These are phyloP conservation scores for Xenopus petersii DNA, from an alignment of 2,797 vertebrate species.

Conservation along the genomic window DNA sequence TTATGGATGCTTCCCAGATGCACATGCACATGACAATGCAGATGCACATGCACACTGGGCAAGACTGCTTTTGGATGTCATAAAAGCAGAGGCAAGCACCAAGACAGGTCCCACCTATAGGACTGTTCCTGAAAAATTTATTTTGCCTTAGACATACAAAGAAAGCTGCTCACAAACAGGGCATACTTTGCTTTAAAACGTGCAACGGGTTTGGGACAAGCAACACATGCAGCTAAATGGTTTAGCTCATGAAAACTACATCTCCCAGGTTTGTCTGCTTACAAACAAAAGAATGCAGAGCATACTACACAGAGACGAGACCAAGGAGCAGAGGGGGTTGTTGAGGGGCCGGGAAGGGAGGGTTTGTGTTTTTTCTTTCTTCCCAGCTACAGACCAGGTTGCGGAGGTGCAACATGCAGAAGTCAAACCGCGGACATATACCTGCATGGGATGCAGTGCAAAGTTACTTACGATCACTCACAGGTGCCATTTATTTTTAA, in stretches of 20 bases:
- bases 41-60: no score
- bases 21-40: no score
- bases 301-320: neutral
- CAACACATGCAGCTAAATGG: neutral
- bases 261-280: neutral
- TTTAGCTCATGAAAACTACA: neutral
- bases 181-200: neutral
- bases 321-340: neutral
- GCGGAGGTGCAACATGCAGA: constrained; percentile 21
- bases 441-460: constrained; percentile 8
- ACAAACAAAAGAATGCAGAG: neutral
- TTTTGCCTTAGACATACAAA: no score
- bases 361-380: neutral
- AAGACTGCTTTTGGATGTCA: no score
- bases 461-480: constrained; percentile 38
- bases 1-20: no score
- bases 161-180: neutral
- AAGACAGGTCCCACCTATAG: no score
- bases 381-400: constrained; percentile 29
- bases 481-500: constrained; percentile 42
- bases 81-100: no score
- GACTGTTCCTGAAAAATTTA: no score
- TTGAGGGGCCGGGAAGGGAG: no score
- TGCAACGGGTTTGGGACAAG: neutral
- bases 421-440: neutral